These are phyloP conservation scores for Botrylloides violaceus DNA, from an alignment of 23 tunicate species.

Conservation along the genomic window DNA sequence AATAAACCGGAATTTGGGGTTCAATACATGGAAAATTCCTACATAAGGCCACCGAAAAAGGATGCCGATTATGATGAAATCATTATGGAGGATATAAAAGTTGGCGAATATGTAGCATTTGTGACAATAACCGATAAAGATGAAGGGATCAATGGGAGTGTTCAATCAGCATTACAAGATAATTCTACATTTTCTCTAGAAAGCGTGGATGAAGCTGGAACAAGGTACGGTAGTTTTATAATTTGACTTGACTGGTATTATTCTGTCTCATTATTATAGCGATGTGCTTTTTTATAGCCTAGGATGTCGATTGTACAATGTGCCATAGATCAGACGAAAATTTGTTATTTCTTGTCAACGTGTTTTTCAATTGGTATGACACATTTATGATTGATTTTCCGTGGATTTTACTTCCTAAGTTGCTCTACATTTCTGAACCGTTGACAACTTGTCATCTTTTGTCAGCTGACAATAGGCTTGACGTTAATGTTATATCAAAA, in stretches of 20 bases:
- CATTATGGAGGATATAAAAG: conserved; percentile 47
- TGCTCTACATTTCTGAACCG: no score
- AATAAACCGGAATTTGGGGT: conserved; percentile 66
- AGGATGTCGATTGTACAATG: no score
- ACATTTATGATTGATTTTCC: no score
- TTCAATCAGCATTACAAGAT: conserved; percentile 35
- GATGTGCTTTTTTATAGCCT: no score
- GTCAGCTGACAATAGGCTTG: no score
- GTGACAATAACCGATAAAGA: conserved; percentile 80
- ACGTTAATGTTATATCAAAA: no score
- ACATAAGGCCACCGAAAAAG: neutral
- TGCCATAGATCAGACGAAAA: no score
- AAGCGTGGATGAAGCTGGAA: neutral
- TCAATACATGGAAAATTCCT: conserved; percentile 36
- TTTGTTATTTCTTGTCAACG: no score
- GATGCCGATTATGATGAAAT: conserved; percentile 19
- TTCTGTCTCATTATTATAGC: no score
- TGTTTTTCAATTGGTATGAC: no score
- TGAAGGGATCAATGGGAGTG: conserved; percentile 55
- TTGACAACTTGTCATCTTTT: no score
- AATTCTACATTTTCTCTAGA: conserved; percentile 2
- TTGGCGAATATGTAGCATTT: conserved; percentile 61
- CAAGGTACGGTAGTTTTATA: conserved; percentile 18
- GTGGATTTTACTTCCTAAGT: no score
- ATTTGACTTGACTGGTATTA: neutral